Conservation (phyloP, 2,888 invertebrate genomes). For the Noctua janthina region DNA sequence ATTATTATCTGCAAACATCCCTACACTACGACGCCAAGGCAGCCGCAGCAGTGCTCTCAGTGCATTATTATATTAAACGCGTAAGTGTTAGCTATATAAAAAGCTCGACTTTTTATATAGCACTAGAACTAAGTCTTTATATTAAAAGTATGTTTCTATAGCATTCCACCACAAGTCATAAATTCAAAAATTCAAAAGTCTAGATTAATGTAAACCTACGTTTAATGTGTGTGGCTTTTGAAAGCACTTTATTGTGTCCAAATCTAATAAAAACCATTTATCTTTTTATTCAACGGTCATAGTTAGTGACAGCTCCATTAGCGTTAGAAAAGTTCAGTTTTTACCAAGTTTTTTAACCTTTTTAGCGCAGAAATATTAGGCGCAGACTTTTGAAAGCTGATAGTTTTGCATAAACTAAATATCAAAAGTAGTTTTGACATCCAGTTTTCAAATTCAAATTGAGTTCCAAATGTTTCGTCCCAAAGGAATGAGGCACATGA, state of each 20-base stretch:
- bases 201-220: neutral
- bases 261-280: constrained; percentile 45
- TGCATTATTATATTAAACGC: no score
- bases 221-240: neutral
- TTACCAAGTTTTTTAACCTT: neutral
- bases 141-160: neutral
- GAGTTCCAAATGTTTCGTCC: constrained; percentile 62
- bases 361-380: constrained; percentile 14
- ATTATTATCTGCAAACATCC: no score
- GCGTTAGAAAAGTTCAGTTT: constrained; percentile 23
- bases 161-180: neutral
- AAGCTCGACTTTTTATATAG: no score
- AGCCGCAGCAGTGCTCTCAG: no score
- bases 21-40: no score
- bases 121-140: neutral
- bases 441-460: constrained; percentile 68
- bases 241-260: constrained; percentile 2
- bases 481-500: constrained; percentile 54
- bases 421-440: constrained; percentile 54
- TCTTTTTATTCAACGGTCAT: constrained; percentile 16
- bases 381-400: constrained; percentile 7
- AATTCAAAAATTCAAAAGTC: neutral
- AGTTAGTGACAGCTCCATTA: constrained; percentile 38
- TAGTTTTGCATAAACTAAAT: constrained; percentile 38
- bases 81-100: no score